Percentiles rank a stretch among this genome's conserved stretches.
Conservation (phyloP, 2,113 vertebrate species). For the Dendrocopos noguchii region DNA sequence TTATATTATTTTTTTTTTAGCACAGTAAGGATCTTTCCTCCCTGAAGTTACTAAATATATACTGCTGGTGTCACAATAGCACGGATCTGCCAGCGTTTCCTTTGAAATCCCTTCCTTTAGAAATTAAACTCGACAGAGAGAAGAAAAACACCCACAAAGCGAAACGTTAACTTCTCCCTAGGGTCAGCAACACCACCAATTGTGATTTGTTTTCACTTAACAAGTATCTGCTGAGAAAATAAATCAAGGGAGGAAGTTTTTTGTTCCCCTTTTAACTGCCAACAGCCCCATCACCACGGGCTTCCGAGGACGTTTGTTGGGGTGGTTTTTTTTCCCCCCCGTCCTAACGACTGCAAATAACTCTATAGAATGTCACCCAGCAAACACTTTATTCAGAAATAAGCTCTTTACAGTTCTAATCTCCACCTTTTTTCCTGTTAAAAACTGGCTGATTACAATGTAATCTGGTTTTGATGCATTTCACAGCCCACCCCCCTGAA, state of each 20-base stretch:
- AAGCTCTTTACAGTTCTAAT: neutral
- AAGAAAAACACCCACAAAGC: neutral
- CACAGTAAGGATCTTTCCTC: conserved; percentile 17
- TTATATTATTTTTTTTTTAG: neutral
- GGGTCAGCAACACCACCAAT: neutral
- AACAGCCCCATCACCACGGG: neutral
- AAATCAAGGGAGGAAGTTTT: conserved; percentile 35
- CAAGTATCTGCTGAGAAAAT: conserved; percentile 19
- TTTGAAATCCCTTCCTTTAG: conserved; percentile 10
- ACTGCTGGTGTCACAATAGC: conserved; percentile 27
- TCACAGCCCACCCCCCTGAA: neutral
- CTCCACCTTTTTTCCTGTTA: neutral
- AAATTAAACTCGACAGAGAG: neutral
- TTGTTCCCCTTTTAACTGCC: conserved; percentile 32
- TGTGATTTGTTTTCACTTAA: conserved; percentile 2
- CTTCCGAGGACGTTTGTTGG: neutral
- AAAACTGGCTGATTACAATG: neutral
- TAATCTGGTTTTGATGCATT: neutral
- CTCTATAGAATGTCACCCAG: neutral
- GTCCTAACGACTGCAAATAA: neutral
- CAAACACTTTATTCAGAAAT: neutral
- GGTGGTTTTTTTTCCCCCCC: neutral
- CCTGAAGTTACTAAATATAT: conserved; percentile 48
- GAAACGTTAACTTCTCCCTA: neutral
- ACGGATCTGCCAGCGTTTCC: neutral